phyloP scores from a whole-genome alignment of 2,113 vertebrate genomes.

The Aramus guarauna region DNA sequence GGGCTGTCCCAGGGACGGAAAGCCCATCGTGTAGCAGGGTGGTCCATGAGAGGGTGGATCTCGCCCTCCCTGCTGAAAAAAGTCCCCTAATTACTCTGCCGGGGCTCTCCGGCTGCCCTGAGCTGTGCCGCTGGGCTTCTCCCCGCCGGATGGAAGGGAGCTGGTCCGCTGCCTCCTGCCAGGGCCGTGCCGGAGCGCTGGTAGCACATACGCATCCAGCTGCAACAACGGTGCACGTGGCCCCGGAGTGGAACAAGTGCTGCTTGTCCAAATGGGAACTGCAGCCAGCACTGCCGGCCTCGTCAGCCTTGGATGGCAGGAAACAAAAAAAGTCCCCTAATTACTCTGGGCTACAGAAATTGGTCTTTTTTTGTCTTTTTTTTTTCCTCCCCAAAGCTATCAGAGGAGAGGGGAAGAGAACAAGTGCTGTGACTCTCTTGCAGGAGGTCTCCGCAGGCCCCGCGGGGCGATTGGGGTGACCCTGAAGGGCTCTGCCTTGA shows the following conservation, averaged over 20 bases:
- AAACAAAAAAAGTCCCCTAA: not conserved
- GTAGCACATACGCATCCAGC: not conserved
- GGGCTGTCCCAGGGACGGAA: not conserved
- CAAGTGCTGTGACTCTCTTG: not conserved
- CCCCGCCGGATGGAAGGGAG: not conserved
- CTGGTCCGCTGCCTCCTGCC: not conserved
- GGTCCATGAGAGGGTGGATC: not conserved
- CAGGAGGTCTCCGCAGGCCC: not conserved
- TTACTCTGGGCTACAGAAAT: not conserved
- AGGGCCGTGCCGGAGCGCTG: not conserved
- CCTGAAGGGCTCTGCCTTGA: not conserved
- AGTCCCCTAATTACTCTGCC: too few relatives aligned
- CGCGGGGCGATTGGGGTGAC: rapidly evolving
- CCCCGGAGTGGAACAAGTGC: not conserved
- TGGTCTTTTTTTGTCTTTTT: not conserved
- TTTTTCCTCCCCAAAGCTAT: rapidly evolving
- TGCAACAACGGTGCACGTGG: not conserved
- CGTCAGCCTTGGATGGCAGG: not conserved
- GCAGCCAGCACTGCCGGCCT: not conserved
- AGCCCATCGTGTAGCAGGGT: rapidly evolving
- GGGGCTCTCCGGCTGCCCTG: not conserved
- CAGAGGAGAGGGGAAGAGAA: not conserved
- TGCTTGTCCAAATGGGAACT: not conserved
- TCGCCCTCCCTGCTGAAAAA: too few relatives aligned
- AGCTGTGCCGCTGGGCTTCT: not conserved